Conservation (phyloP, 92 coral and sea anemone genomes). For the Zoanthus solanderi region DNA sequence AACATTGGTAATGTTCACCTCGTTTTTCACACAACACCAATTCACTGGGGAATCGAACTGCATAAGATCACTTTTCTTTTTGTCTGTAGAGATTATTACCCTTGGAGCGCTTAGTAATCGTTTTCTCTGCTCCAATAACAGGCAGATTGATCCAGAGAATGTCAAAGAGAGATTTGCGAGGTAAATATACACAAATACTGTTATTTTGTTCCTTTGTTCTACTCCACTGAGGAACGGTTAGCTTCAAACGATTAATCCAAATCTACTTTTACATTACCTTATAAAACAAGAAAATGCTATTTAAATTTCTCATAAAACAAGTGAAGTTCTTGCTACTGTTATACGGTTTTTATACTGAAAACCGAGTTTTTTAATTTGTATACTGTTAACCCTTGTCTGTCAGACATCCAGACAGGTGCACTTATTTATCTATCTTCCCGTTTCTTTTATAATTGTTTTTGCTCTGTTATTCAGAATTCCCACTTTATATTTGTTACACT, state of each 20-base stretch:
- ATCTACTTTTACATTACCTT: background rate
- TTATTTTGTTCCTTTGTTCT: background rate
- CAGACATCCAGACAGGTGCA: background rate
- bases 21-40: slow-evolving; percentile 15
- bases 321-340: background rate
- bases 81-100: background rate
- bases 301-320: background rate
- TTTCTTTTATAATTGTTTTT: background rate
- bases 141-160: slow-evolving; percentile 83
- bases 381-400: background rate
- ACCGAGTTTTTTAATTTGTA: background rate
- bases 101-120: background rate
- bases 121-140: slow-evolving; percentile 34
- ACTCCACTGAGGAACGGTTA: background rate
- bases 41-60: slow-evolving; percentile 23
- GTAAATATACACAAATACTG: slow-evolving; percentile 47
- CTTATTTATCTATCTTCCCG: background rate
- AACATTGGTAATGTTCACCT: background rate
- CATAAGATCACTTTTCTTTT: background rate
- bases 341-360: background rate
- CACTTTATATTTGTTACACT: background rate
- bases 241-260: background rate
- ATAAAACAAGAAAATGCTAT: background rate
- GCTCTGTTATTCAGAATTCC: background rate
- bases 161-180: slow-evolving; percentile 94